Evolutionary conservation across 1,140 invertebrate genomes (phyloP).

Genomic region (Hypothenemus hampei): DNA sequence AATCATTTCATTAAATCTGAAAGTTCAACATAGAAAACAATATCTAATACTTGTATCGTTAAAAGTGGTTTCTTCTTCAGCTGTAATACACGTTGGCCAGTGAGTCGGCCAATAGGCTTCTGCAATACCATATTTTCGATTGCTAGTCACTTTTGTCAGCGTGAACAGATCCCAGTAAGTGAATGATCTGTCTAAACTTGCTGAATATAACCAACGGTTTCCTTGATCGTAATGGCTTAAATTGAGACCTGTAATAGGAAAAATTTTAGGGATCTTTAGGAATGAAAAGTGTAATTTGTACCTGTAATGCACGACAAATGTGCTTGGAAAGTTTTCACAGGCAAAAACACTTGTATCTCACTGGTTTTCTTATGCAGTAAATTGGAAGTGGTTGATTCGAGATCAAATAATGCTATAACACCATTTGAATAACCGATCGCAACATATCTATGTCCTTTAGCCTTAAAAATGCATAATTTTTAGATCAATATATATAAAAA

Average conservation of each 20-base stretch:
- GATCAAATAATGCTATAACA: conserved; percentile 33
- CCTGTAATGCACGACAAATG: conserved; percentile 33
- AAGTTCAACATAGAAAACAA: not conserved
- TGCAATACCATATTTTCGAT: conserved; percentile 27
- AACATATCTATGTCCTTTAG: conserved; percentile 12
- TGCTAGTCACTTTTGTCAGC: conserved; percentile 11
- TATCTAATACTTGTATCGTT: conserved; percentile 6
- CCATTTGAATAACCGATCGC: conserved; percentile 41
- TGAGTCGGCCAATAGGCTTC: conserved; percentile 36
- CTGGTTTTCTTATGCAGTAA: conserved; percentile 16
- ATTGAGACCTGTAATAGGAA: conserved; percentile 22
- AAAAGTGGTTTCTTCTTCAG: conserved; percentile 29
- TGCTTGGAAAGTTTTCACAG: conserved; percentile 28
- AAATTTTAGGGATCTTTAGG: not conserved
- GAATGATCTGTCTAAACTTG: conserved; percentile 29
- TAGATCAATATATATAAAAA: no score
- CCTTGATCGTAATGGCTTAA: conserved; percentile 32
- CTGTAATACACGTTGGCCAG: conserved; percentile 29
- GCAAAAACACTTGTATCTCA: conserved; percentile 25
- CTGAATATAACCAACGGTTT: conserved; percentile 32
- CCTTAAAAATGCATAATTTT: conserved; percentile 9
- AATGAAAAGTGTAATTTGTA: conserved; percentile 8
- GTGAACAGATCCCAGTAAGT: conserved; percentile 37
- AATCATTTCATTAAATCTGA: not conserved
- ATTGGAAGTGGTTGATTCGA: conserved; percentile 21